Evolutionary conservation across 2,888 invertebrate species (phyloP), one percentile per base, ranked within the genome.

Genomic region (Ormia ochracea): DNA sequence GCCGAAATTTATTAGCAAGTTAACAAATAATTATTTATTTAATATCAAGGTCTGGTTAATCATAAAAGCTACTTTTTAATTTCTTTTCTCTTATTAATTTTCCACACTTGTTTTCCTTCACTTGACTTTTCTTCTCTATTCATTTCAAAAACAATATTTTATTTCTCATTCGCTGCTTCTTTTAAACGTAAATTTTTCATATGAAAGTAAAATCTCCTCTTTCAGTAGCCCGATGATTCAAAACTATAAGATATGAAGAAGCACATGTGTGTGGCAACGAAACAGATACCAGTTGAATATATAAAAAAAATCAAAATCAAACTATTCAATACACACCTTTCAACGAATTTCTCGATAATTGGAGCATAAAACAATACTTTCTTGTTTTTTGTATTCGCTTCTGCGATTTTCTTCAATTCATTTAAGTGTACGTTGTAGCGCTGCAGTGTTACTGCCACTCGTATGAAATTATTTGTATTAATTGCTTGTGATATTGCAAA

Each of bases 331-430:
- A 77, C 76, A n/a, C n/a, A 68, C 80, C 68, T 76, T 80, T 80
- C 80, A 80, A 76, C 75, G 73, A 76, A 80, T 80, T 80, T 80
- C 80, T 73, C 80, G 76, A 80, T 80, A 80, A 80, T 80, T 80
- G 76, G 80, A 80, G 80, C 80, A 80, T 76, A 80, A 79, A 82
- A 79, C 68, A 59, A 79, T 70, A 82, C 73, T 80, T 80, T 80
- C 80, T 80, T 80, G 80, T 68, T 76, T 56, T 58, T 56, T n/a
- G 28, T 45, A 52, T 59, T 19, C 58, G 3, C 23, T n/a, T 14
- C 0, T 45, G 7, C 19, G 52, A 21, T 58, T 65, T 56, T 43
- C 3, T 43, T 23, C 12, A 21, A 45, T 45, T 77, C 38, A n/a
- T 4, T 48, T 14, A 23, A 31, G 31, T 43, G 41, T 31, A 31